Evolutionary conservation across 37 sponge, comb jelly and placozoan species (phyloP).

Genomic region (Geodia barretti): DNA sequence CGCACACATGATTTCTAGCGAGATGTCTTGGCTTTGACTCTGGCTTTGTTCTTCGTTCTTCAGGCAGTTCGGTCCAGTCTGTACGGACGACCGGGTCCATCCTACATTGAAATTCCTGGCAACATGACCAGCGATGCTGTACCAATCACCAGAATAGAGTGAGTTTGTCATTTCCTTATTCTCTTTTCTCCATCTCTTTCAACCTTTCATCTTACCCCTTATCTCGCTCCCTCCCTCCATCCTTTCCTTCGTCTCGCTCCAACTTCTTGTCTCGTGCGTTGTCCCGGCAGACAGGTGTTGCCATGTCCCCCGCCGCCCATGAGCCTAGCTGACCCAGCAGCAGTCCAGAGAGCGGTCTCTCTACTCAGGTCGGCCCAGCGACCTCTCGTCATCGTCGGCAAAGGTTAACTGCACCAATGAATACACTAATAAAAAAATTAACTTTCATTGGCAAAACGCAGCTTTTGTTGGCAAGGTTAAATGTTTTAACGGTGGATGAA

Average conservation of each 20-base stretch:
- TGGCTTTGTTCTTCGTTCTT: not conserved
- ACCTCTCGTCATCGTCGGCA: constrained; percentile 87
- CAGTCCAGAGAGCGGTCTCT: constrained; percentile 33
- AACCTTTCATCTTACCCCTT: not conserved
- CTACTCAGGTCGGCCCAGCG: constrained; percentile 37
- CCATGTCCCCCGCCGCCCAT: constrained; percentile 78
- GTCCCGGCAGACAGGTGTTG: too few relatives aligned
- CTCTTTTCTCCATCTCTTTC: not conserved
- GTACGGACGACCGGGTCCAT: constrained; percentile 88
- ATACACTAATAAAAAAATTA: too few relatives aligned
- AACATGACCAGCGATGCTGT: constrained; percentile 61
- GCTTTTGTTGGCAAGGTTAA: too few relatives aligned
- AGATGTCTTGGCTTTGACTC: too few relatives aligned
- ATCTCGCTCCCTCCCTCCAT: not conserved
- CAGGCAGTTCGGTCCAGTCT: constrained; percentile 42
- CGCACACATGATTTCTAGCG: not conserved
- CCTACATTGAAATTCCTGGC: constrained; percentile 88
- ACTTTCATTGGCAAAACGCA: too few relatives aligned
- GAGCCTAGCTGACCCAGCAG: constrained; percentile 52
- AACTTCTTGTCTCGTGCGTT: too few relatives aligned
- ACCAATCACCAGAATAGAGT: constrained; percentile 39
- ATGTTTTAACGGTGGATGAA: too few relatives aligned
- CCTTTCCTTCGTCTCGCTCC: too few relatives aligned
- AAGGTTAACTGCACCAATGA: too few relatives aligned
- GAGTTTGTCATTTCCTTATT: not conserved